Base-by-base conservation (phyloP, 2,113 vertebrate genomes). In the Eclectus roratus region DNA sequence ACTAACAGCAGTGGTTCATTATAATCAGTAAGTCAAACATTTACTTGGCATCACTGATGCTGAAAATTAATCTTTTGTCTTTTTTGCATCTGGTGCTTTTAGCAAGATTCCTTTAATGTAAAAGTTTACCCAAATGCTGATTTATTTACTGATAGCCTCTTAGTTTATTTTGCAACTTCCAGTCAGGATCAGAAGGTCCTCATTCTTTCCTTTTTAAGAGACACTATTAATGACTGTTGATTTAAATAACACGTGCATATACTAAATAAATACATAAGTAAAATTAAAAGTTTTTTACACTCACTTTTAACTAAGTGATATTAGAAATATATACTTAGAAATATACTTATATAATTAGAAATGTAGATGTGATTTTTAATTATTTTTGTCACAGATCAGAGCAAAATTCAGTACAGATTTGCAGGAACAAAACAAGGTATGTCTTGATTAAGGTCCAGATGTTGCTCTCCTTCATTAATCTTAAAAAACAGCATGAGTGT, bases 31-130 rank as follows among this genome's bases (percentile, higher is more conserved):
- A 93, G 61, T 56, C 91, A 95, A 89, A 88, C 49, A 89, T 60
- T 91, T 91, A 71, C 31, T 94, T 92, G 88, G n/a, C 61, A 80
- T 68, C 53, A 66, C 50, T 80, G 58, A 55, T 76, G 70, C 17
- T 93, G 71, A 58, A 66, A 95, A 89, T 91, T 91, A 91, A 49
- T 77, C 89, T 89, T 96, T 90, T 94, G 65, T 90, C 70, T 49
- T 81, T 91, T 94, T 89, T 20, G 2, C 73, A 87, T 93, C 61
- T 94, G 74, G 23, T 71, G 53, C 17, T 93, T 78, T 71, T 87
- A 92, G 35, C 56, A 86, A 90, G 60, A 87, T 72, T 83, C 18
- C 81, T 93, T 94, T 93, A 85, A 96, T 92, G 35, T 91, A 50
- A 20, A 94, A 74, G 12, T 72, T 88, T 94, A 66, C 63, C 41